Percentiles rank a stretch among this genome's conserved stretches.
These are phyloP conservation scores for Bubo blakistoni DNA, from an alignment of 2,113 vertebrate species.

Conservation along the genomic window DNA sequence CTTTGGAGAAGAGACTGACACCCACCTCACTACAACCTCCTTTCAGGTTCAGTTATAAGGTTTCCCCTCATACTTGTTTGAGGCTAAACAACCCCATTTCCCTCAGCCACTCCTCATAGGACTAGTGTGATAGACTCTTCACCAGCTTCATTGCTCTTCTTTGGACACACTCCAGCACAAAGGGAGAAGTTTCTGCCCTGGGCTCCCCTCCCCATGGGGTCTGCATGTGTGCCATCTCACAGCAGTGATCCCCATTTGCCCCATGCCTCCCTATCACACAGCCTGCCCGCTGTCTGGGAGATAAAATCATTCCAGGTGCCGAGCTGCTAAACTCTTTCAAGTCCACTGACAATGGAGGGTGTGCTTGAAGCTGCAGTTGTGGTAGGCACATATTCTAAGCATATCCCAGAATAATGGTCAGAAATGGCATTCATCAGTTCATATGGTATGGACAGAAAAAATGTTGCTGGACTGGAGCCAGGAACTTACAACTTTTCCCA, in stretches of 20 bases:
- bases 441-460: not conserved
- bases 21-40: fast-evolving
- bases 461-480: not conserved
- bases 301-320: not conserved
- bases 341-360: not conserved
- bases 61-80: not conserved
- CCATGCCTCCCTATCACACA: not conserved
- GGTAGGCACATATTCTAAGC: not conserved
- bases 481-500: not conserved
- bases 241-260: fast-evolving
- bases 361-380: not conserved
- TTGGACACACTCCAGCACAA: fast-evolving
- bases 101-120: not conserved
- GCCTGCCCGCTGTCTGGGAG: not conserved
- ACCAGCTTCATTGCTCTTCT: not conserved
- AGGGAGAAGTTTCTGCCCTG: not conserved
- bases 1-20: fast-evolving
- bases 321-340: not conserved
- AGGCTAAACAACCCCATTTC: not conserved
- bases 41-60: not conserved
- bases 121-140: not conserved
- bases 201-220: fast-evolving
- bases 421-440: not conserved
- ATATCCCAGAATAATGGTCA: not conserved
- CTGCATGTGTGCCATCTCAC: not conserved